phyloP scores from a whole-genome alignment of 2,888 invertebrate genomes.

The Cheilosia impressa region DNA sequence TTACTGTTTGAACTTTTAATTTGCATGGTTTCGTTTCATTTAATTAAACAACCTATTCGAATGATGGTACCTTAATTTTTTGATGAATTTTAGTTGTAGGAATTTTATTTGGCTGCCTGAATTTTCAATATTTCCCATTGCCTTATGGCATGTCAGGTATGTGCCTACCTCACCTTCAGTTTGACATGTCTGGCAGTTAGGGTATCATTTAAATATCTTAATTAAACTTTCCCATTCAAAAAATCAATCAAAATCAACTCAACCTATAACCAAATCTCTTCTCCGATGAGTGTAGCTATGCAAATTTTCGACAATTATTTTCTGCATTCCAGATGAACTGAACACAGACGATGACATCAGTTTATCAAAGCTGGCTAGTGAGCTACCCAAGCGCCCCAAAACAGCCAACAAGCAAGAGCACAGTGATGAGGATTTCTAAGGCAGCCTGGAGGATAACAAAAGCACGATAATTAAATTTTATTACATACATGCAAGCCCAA shows the following conservation, averaged over 20 bases:
- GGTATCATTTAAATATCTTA: no score
- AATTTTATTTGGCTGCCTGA: no score
- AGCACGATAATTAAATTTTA: constrained; percentile 56
- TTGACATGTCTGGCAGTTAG: no score
- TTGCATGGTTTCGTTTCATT: no score
- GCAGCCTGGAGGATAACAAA: background rate
- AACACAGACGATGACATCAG: constrained; percentile 83
- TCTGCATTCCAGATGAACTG: constrained; percentile 79
- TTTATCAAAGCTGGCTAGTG: constrained; percentile 82
- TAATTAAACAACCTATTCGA: no score
- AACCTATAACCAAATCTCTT: constrained; percentile 1
- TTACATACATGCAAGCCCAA: constrained; percentile 39
- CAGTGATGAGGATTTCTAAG: constrained; percentile 82
- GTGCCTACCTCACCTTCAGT: no score
- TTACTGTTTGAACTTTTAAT: no score
- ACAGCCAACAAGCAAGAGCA: constrained; percentile 81
- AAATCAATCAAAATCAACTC: constrained; percentile 2
- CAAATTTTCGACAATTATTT: constrained; percentile 17
- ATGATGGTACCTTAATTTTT: no score
- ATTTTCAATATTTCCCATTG: no score
- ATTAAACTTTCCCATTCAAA: no score
- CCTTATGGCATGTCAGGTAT: no score
- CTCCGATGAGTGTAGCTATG: constrained; percentile 4
- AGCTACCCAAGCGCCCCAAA: constrained; percentile 80
- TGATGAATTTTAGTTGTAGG: no score